Conservation (phyloP, 2,113 vertebrate species). For the Silurus glanis region DNA sequence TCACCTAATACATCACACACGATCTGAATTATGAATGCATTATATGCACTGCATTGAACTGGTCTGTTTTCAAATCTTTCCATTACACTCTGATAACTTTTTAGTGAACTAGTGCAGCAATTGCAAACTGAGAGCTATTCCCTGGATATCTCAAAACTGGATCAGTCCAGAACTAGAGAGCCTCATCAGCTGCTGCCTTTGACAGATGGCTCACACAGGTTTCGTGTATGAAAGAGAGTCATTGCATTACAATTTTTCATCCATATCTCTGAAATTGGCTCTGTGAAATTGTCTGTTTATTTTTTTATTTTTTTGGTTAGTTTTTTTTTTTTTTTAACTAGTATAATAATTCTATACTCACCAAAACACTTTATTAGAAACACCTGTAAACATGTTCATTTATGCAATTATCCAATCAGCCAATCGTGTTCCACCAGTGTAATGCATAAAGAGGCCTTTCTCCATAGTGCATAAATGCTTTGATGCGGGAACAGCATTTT, state of each 20-base stretch:
- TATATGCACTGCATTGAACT: slow-evolving; percentile 1
- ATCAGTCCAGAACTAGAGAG: slow-evolving; percentile 10
- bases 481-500: slow-evolving; percentile 28
- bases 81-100: not conserved
- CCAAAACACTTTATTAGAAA: not conserved
- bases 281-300: slow-evolving; percentile 6
- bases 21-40: slow-evolving; percentile 7
- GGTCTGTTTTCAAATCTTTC: not conserved
- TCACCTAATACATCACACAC: slow-evolving; percentile 13
- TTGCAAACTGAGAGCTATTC: not conserved
- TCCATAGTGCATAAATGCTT: slow-evolving; percentile 6
- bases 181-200: slow-evolving; percentile 10
- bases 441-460: slow-evolving; percentile 35
- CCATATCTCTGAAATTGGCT: slow-evolving; percentile 30
- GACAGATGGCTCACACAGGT: slow-evolving; percentile 38
- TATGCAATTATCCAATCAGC: slow-evolving; percentile 6
- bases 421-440: not conserved
- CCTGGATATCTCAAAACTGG: slow-evolving; percentile 3
- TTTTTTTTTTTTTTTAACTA: not conserved
- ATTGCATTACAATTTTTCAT: slow-evolving; percentile 3
- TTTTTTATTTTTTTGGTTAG: slow-evolving; percentile 11
- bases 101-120: not conserved
- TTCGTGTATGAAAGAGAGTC: slow-evolving; percentile 10
- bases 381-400: not conserved
- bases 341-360: not conserved